Conservation (phyloP, 2,888 invertebrate genomes). For the Amphipoea oculea region DNA sequence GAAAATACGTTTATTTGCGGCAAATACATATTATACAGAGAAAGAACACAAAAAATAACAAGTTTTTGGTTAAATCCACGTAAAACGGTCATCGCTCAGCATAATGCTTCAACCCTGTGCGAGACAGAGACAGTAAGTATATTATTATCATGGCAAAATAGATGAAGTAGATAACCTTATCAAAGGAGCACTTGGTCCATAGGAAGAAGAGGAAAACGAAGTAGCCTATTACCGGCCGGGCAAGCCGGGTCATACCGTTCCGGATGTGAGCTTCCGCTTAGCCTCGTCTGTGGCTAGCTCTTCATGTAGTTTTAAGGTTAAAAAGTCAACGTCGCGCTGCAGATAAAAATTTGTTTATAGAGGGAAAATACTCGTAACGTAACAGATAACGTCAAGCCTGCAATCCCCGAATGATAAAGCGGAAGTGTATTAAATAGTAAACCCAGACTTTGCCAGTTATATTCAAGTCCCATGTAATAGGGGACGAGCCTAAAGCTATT, state of each 20-base stretch:
- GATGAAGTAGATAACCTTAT: background rate
- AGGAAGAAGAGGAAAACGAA: constrained; percentile 40
- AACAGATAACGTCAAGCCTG: background rate
- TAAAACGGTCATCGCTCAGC: background rate
- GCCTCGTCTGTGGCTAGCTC: constrained; percentile 3
- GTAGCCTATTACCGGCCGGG: constrained; percentile 49
- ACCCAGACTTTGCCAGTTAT: background rate
- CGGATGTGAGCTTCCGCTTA: constrained; percentile 51
- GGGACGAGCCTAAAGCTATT: too few relatives aligned
- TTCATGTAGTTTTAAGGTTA: constrained; percentile 5
- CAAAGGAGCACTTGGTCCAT: background rate
- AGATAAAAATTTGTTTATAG: background rate
- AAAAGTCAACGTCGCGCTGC: constrained; percentile 9
- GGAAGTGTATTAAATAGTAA: background rate
- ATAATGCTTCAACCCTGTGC: background rate
- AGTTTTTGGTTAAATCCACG: background rate
- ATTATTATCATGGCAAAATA: background rate
- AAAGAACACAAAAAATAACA: background rate
- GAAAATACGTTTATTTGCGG: background rate
- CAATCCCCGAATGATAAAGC: background rate
- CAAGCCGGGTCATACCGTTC: constrained; percentile 40
- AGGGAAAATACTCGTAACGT: background rate
- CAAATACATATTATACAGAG: background rate
- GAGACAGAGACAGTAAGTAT: background rate
- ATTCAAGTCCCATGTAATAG: background rate